Base-by-base conservation (phyloP, 2,113 vertebrate species). In the Indicator maculatus region DNA sequence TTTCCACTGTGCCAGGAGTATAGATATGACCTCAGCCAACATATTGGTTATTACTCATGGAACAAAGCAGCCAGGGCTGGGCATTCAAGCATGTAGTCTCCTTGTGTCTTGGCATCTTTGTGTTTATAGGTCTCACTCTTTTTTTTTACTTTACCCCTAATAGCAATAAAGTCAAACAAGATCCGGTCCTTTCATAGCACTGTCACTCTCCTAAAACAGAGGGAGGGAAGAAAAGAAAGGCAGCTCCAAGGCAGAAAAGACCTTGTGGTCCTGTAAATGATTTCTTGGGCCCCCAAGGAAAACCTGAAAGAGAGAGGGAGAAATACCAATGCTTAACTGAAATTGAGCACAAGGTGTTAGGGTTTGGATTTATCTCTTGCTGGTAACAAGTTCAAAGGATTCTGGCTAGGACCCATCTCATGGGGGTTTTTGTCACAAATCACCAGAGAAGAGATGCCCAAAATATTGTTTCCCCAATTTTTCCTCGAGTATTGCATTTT, bases 61-160 rank as follows among this genome's bases (percentile, higher is more conserved):
- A 72, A 41, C 53, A 78, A 65, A 88, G 83, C 70, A 93, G 65
- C 53, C 70, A 64, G 80, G 88, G 41, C 80, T 88, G 88, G 76
- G 86, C 61, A 75, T 76, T 86, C 53, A 83, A 82, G 66, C 89
- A 36, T 61, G 87, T 16, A 87, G 70, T 13, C 70, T 85, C 63
- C 83, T 78, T 64, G 31, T 61, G 75, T 89, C 90, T 87, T 84
- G 94, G 89, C 95, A 95, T 92, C 86, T 94, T 47, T 47, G 86
- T 93, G 90, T 95, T 96, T 90, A 88, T 94, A 75, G 86, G 63
- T 61, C 77, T 95, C 65, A 13, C 47, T 63, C 88, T 86, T 78
- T 88, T 71, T 86, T 78, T 88, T 71, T 4, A 13, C 69, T 67
- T 44, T 85, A 61, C 41, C 83, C 64, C 80, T 56, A 67, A 7